Evolutionary conservation across 2,797 vertebrate species (phyloP), one percentile per base, ranked within the genome.

Genomic region (Setipinna tenuifilis): DNA sequence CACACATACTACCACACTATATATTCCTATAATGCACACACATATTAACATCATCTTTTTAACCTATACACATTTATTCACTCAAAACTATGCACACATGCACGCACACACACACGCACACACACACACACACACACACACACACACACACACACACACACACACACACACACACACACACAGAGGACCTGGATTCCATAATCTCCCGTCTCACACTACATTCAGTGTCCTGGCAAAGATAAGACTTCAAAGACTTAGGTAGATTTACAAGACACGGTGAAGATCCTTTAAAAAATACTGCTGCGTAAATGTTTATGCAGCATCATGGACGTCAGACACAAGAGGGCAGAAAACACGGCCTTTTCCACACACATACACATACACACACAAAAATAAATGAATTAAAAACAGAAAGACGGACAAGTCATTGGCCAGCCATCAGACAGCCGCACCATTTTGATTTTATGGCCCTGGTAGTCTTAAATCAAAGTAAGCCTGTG

Each of bases 251-350:
- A 98, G 97, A 89, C 87, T 87, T 82, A 10, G 93, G 92, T 87
- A 88, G 92, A 96, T 95, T 95, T 97, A 96, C 95, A 96, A 92
- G 95, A 96, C 94, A 94, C 91, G 92, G 91, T 89, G 89, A 95
- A 95, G 95, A 95, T 93, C 91, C 93, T 94, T 95, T 95, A 96
- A 95, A 96, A 95, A 96, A 95, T 95, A 96, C 94, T 93, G 94
- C 95, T 96, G 90, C 93, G 94, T 95, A 96, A 96, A 97, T 98
- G 96, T 98, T 98, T 97, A 96, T 96, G 95, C 95, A 97, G 94
- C 93, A 93, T 11, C 90, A 93, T 94, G 90, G 89, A 90, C 92
- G 95, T 95, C 93, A 94, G 89, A 95, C 95, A 96, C 95, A 92
- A 89, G 86, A 82, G 88, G 94, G 90, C 88, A 89, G 89, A 90